Evolutionary conservation across 2,888 invertebrate species (phyloP).

Genomic region (Dromius quadrimaculatus): DNA sequence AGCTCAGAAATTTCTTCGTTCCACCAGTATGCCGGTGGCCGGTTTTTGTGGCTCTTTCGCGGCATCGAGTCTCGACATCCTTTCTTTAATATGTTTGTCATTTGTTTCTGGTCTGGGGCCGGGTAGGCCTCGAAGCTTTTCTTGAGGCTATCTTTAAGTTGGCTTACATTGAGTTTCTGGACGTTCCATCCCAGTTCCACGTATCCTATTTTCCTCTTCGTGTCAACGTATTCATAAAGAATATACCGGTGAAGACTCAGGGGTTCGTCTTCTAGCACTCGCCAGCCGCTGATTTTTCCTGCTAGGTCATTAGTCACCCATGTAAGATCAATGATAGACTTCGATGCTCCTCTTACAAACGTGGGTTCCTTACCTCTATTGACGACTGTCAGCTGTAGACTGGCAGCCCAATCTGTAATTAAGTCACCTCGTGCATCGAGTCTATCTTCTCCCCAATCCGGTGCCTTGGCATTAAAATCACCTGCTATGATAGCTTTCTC

Average conservation of each 20-base stretch:
- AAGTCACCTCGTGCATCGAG: not conserved
- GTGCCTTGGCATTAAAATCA: conserved; percentile 1
- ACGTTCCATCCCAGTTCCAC: not conserved
- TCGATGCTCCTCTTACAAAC: not conserved
- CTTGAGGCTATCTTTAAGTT: not conserved
- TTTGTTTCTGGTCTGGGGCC: not conserved
- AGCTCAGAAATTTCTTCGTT: not conserved
- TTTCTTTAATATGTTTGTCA: not conserved
- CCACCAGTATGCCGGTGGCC: conserved; percentile 1
- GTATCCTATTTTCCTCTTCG: no score
- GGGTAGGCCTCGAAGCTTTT: not conserved
- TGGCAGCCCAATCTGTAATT: not conserved
- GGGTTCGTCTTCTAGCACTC: not conserved
- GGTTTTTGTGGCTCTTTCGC: not conserved
- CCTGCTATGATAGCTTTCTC: not conserved
- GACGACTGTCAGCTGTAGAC: not conserved
- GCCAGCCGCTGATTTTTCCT: not conserved
- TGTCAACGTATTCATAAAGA: not conserved
- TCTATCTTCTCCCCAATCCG: not conserved
- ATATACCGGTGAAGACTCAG: not conserved
- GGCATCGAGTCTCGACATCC: not conserved
- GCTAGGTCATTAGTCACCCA: not conserved
- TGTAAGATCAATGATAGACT: conserved; percentile 4
- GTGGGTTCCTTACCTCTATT: not conserved
- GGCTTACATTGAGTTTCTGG: not conserved